Evolutionary conservation across 2,113 vertebrate species (phyloP), one percentile per base, ranked within the genome.

Genomic region (rat (Rattus norvegicus)): DNA sequence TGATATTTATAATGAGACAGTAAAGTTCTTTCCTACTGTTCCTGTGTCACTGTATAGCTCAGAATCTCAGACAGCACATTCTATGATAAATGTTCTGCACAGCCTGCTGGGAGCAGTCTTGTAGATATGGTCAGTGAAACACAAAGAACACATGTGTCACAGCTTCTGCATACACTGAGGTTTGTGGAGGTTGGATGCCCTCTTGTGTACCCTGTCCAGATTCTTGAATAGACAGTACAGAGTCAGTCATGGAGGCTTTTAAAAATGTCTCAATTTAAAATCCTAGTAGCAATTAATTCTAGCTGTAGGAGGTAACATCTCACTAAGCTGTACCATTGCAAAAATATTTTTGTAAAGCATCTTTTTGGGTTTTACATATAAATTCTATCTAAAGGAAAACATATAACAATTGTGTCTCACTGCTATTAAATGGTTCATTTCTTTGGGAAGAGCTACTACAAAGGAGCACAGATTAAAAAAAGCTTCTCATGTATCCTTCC

Each of bases 31-130:
- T 88, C 33, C 36, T 93, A 49, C 24, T 14, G 33, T 90, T 56
- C 9, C 54, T 56, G 49, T 24, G 4, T 80, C 49, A 92, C 7
- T 39, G 47, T 9, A 7, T 1, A 80, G 73, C 79, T 87, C 65
- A 61, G 84, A 93, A 84, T 77, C 73, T 90, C 33, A 93, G 65
- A 87, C 43, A 87, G 24, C 36, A 52, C 49, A n/a, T 91, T 49
- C 49, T 92, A 26, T 28, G 9, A 93, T 67, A 43, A 95, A 43
- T 4, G 7, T 49, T 52, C 36, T 87, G 43, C 24, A 79, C 43
- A 90, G 73, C 16, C 2, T 11, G 19, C 73, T 75, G n/a, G 76
- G 84, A 91, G 63, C 47, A 43, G 86, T 24, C 43, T 65, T 47
- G 49, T 49, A 6, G 14, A 87, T 0, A 28, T 0, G 4, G 70